Evolutionary conservation across 2,888 invertebrate genomes (phyloP).

Genomic region (Diabrotica balteata): DNA sequence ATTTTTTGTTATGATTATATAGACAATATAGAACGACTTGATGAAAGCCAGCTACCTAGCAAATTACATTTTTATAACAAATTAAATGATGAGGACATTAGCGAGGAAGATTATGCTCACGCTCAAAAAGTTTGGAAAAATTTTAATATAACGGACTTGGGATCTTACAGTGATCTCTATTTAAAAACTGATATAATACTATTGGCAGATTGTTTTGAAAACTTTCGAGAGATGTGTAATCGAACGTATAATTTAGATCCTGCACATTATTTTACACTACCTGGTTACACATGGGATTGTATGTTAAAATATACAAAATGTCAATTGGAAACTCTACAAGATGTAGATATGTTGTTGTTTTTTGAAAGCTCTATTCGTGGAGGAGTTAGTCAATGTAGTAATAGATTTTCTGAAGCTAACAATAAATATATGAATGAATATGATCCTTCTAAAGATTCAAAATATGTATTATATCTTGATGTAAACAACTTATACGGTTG

Average conservation of each 20-base stretch:
- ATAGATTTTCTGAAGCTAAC: not conserved
- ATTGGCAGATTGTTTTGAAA: conserved; percentile 49
- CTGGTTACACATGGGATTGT: conserved; percentile 15
- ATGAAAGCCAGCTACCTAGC: too few species aligned
- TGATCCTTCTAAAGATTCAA: not conserved
- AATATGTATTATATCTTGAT: conserved; percentile 2
- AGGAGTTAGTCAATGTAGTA: conserved; percentile 8
- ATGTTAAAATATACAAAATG: conserved; percentile 40
- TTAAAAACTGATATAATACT: conserved; percentile 46
- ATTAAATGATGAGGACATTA: too few species aligned
- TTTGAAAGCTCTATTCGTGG: conserved; percentile 40
- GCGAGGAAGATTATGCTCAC: too few species aligned
- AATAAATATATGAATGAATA: not conserved
- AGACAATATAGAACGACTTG: too few species aligned
- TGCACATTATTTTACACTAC: conserved; percentile 19
- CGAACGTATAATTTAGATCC: not conserved
- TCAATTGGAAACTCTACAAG: conserved; percentile 23
- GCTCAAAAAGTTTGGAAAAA: too few species aligned
- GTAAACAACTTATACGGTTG: conserved; percentile 6
- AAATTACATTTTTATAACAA: too few species aligned
- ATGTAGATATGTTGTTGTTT: conserved; percentile 32
- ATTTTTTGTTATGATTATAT: too few species aligned
- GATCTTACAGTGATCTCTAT: conserved; percentile 46
- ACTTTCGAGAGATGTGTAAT: conserved; percentile 40
- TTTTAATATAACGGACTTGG: conserved; percentile 22